Base-by-base conservation (phyloP, 2,888 invertebrate species). In the Lasioglossum oenotherae region DNA sequence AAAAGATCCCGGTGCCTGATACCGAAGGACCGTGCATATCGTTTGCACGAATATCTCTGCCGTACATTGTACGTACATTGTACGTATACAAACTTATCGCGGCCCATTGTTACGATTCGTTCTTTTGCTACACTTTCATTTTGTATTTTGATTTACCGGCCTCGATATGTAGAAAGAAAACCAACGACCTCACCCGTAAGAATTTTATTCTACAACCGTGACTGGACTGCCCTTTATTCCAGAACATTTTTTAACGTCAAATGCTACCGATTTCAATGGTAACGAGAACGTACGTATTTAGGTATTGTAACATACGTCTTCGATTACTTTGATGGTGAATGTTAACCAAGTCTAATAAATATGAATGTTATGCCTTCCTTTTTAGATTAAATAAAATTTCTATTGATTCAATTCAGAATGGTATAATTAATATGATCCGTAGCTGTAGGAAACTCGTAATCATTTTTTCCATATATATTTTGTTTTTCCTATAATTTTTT, bases 1-100 rank as follows among this genome's bases (percentile, higher is more conserved):
- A 87, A 83, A 85, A 90, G 89, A 89, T 89, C 81, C 87, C 84
- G 44, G 80, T 72, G 77, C 64, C 78, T 74, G 83, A 89, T 87
- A 88, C 74, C 82, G 84, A 60, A 83, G 78, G 81, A 85, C 80
- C 83, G 87, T 87, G 84, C 82, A 82, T 88, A 88, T 89, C 87
- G 85, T 90, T 88, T 84, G 81, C 90, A 81, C 81, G 85, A 85
- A 87, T 83, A 87, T 83, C 78, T 80, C 80, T 53, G 73, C 74
- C 73, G 80, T 82, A 78, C 75, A 76, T 71, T 71, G 69, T 69
- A 38, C 69, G 69, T 69, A 69, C 38, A 69, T 82, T 86, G 46
- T 79, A 82, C 78, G 73, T 80, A 76, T 69, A 72, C 71, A 81
- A 81, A 83, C 87, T 80, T 83, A 87, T 87, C 87, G 76, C 64